Evolutionary conservation across 2,113 vertebrate genomes (phyloP), one percentile per base, ranked within the genome.

Genomic region (Manacus vitellinus): DNA sequence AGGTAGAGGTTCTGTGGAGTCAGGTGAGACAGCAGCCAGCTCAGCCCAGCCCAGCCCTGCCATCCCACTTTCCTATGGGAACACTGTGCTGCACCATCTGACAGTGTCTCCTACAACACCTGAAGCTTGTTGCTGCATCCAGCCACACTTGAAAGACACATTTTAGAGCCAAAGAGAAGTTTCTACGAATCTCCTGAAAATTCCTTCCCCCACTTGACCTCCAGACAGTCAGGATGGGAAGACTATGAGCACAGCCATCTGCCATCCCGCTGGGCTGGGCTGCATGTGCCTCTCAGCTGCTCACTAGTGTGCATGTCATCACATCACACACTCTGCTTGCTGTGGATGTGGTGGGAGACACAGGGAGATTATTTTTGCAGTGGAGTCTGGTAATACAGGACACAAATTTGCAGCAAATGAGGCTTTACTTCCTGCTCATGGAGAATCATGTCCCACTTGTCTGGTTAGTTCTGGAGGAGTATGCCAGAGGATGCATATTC

Each of bases 351-450:
- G 56, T 0, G 2, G 66, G 55, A 71, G 31, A 33, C 28, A 5
- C 2, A 14, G 63, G 72, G 37, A 85, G 39, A 16, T 25, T 68
- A 21, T 61, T 71, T 66, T 47, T 49, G 20, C 47, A 19, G 22
- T 47, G 41, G 25, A 68, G n/a, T 28, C 46, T 14, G 6, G 52
- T 46, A 21, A 66, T 23, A 46, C 27, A 51, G 67, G 71, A 66
- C 25, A 46, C 30, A 59, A 14, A 90, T 77, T n/a, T 54, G 28
- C 63, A 94, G 88, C 68, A 95, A 91, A 85, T 5, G 19, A 86
- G 24, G 31, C 87, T 89, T 93, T 31, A 63, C 79, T 90, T 95
- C 81, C 75, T 93, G 78, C 79, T 84, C 3, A 1, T 28, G 68
- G 35, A 63, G 59, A 55, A 67, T 17, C 43, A 10, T 0, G 5